Evolutionary conservation across 2,113 vertebrate species (phyloP).

Genomic region (Edolisoma coerulescens): DNA sequence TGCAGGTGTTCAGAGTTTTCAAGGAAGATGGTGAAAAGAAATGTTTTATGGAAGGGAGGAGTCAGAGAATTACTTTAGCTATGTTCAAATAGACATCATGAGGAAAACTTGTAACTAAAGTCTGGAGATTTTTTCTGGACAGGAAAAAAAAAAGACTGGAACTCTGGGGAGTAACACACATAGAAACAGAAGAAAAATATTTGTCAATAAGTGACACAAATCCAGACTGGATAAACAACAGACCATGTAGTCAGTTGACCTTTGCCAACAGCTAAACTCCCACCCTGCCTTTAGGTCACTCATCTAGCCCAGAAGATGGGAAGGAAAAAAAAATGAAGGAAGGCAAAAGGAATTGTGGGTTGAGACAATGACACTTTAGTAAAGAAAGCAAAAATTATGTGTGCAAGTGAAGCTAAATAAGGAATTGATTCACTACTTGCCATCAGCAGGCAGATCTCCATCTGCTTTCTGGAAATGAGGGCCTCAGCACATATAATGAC

Average conservation of each 20-base stretch:
- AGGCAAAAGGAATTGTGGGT: neutral
- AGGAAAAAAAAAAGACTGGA: neutral
- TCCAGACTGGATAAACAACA: neutral
- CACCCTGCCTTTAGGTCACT: neutral
- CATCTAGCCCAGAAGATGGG: neutral
- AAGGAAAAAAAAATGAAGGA: neutral
- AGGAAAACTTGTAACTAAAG: neutral
- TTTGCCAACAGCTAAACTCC: neutral
- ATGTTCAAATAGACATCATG: neutral
- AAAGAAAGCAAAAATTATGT: neutral
- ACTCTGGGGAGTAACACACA: neutral
- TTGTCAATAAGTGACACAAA: neutral
- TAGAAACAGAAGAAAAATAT: neutral
- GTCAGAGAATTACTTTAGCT: neutral
- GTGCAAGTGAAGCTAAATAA: neutral
- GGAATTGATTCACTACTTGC: neutral
- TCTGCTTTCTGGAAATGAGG: neutral
- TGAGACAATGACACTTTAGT: neutral
- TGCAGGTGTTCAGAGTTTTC: neutral
- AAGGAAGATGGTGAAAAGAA: neutral
- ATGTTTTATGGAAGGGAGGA: neutral
- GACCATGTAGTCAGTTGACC: neutral
- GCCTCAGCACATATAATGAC: neutral
- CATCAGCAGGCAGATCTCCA: neutral
- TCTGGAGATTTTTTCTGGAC: neutral